Percentiles rank a stretch among this genome's conserved stretches.
Evolutionary conservation across 2,888 invertebrate genomes (phyloP).

Genomic region (Callyntrura sp.): DNA sequence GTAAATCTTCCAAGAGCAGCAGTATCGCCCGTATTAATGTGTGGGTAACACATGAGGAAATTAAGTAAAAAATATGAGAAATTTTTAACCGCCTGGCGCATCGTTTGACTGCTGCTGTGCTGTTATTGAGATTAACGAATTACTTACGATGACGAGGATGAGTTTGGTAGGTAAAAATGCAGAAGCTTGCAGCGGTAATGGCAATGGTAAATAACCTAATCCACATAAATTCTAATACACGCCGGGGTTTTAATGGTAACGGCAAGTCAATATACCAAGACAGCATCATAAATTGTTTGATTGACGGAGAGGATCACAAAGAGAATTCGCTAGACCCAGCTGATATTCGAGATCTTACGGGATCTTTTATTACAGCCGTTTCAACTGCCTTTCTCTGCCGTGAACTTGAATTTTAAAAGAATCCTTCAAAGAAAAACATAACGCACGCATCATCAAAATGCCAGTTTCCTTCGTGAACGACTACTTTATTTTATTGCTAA

Average conservation of each 20-base stretch:
- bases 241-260: too few relatives aligned
- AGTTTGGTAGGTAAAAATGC: not conserved
- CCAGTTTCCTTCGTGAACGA: slow-evolving; percentile 47
- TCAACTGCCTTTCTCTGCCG: not conserved
- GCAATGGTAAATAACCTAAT: too few relatives aligned
- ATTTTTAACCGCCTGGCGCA: not conserved
- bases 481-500: slow-evolving; percentile 57
- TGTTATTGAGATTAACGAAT: slow-evolving; percentile 14
- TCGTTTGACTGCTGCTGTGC: slow-evolving; percentile 12
- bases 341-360: too few relatives aligned
- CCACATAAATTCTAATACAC: too few relatives aligned
- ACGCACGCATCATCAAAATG: slow-evolving; percentile 39
- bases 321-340: too few relatives aligned
- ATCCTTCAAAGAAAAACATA: slow-evolving; percentile 42
- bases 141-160: not conserved
- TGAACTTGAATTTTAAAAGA: slow-evolving; percentile 39
- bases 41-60: not conserved
- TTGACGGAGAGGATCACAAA: not conserved
- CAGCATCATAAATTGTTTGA: too few relatives aligned
- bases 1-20: not conserved
- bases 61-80: not conserved
- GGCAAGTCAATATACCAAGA: too few relatives aligned
- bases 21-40: not conserved
- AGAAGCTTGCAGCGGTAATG: too few relatives aligned
- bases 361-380: too few relatives aligned